Evolutionary conservation across 2,113 vertebrate genomes (phyloP), one percentile per base, ranked within the genome.

Genomic region (Heloderma charlesbogerti): DNA sequence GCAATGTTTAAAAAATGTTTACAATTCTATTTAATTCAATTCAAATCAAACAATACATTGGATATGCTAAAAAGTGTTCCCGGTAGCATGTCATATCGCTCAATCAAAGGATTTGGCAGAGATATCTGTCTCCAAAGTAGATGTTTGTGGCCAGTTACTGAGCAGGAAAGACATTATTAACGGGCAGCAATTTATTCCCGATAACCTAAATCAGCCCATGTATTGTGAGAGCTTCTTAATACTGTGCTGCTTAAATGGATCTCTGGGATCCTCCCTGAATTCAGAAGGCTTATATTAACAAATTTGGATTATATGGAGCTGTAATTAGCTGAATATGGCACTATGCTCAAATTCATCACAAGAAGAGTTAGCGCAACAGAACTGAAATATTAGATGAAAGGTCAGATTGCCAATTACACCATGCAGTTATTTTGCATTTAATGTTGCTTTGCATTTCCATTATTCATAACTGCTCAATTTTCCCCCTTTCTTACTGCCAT

Each of bases 371-470:
- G 25, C 63, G 72, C 60, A 54, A 88, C 85, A 91, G 92, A 95
- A 84, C 60, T 69, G 80, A 71, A 91, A 84, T 66, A 84, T 84
- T 91, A 57, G n/a, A 93, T 1, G 86, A 95, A 96, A 96, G 96
- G 96, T 96, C 95, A 96, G 87, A 91, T 92, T 69, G 63, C 90
- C 92, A 95, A 96, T 96, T 96, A 96, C 93, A 94, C 94, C 74
- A 89, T 91, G 89, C 84, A 89, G 12, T 20, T 85, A 95, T 85
- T 96, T 94, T 94, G 86, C 86, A 93, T 95, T 92, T 92, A 91
- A 89, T 87, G 6, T 80, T 94, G 63, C 34, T 92, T 85, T 85
- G 79, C 63, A 89, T 84, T 89, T 85, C 81, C 90, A 95, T 95
- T 95, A 93, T 93, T 94, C 90, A 93, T 94, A 92, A 69, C 34